A percentile compares a stretch with the other conserved stretches of the same genome.
These are phyloP conservation scores for Odontomyia ornata DNA, from an alignment of 2,888 invertebrate species.

Conservation along the genomic window DNA sequence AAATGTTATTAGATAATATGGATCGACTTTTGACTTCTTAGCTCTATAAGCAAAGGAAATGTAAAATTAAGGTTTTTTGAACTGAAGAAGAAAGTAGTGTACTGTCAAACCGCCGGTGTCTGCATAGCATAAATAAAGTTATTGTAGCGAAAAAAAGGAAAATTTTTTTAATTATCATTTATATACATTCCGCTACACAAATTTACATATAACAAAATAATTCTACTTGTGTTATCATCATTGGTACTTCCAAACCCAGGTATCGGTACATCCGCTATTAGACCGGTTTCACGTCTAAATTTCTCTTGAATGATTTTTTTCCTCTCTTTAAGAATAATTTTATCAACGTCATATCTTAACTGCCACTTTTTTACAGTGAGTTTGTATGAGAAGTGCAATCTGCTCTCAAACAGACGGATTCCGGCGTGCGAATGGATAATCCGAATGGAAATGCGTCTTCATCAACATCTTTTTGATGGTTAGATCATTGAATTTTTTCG, in stretches of 20 bases:
- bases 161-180: too few relatives aligned
- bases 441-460: neutral
- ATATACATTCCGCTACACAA: too few relatives aligned
- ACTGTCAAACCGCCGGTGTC: conserved; percentile 53
- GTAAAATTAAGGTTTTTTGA: too few relatives aligned
- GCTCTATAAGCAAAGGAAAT: too few relatives aligned
- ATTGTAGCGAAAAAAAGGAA: conserved; percentile 58
- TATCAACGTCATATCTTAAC: conserved; percentile 13
- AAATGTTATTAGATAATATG: too few relatives aligned
- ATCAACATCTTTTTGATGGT: conserved; percentile 24
- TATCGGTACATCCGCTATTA: conserved; percentile 56
- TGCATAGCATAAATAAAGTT: too few relatives aligned
- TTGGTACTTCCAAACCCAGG: conserved; percentile 56
- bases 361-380: neutral
- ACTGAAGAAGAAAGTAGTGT: conserved; percentile 39
- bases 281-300: conserved; percentile 52
- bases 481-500: conserved; percentile 57
- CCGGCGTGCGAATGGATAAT: conserved; percentile 2
- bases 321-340: conserved; percentile 4
- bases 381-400: neutral
- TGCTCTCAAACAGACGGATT: neutral
- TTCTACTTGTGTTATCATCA: conserved; percentile 55
- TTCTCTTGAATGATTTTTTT: conserved; percentile 42
- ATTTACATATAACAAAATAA: too few relatives aligned
- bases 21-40: too few relatives aligned